Evolutionary conservation across 2,888 invertebrate species (phyloP), one percentile per base, ranked within the genome.

Genomic region (Argyra leucocephala): DNA sequence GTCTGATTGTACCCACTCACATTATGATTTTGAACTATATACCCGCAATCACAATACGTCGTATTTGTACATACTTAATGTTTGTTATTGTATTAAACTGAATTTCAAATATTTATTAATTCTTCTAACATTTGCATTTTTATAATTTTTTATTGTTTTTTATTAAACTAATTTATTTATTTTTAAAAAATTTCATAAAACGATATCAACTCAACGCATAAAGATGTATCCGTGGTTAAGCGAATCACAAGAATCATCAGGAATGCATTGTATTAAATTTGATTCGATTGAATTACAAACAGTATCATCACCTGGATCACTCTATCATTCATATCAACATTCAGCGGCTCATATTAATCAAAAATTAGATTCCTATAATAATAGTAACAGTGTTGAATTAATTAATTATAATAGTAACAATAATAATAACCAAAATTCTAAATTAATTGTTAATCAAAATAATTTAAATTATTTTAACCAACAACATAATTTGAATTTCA

Each of bases 191-290:
- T n/a, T 6, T 12, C 31, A 31, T 31, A 31, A 10, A 31, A 3
- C 31, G 9, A 31, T 31, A 31, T 31, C 7, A 31, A 10, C 4
- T 48, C 48, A 48, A 12, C 2, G 3, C 5, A 15, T 48, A 18
- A 48, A 48, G 48, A 48, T 48, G 48, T 48, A 48, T 48, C 48
- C 48, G 48, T 48, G 48, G 48, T 48, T 48, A 48, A 48, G 15
- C 18, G 48, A 48, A 48, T 48, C 48, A 48, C 15, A 9, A 12
- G 5, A 15, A 18, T 18, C 2, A 48, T 48, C 48, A 18, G n/a
- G 4, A 18, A 15, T 18, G 5, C 48, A 48, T 48, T 1, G 12
- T 31, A 31, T 31, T 31, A 48, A 48, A 48, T 18, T 48, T 48
- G 18, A 48, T 48, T 48, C 48, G 18, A 48, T n/a, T 18, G 48